Evolutionary conservation across 2,888 invertebrate species (phyloP), one percentile per base, ranked within the genome.

Genomic region (Drosophila mercatorum): DNA sequence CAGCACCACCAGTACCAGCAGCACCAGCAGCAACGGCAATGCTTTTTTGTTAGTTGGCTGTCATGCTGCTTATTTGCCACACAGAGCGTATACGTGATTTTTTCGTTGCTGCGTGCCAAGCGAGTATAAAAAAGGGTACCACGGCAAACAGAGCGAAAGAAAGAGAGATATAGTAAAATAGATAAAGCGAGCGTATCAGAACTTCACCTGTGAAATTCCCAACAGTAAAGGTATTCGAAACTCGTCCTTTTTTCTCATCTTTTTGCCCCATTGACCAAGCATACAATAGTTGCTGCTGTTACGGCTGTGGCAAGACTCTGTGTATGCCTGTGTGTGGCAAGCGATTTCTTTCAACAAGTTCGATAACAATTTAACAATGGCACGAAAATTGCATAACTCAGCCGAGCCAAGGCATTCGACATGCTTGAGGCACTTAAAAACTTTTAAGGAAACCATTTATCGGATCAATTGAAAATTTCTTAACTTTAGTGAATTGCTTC

Each of bases 51-150:
- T 60, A 43, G 61, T 46, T 43, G 36, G 3, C 47, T 67, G 72
- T 68, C 82, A 51, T 22, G 51, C 17, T 68, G 67, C 80, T 81
- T 82, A 72, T 78, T 86, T 85, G 70, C 40, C 77, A 69, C 60
- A 79, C 68, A 62, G 64, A 59, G 74, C 80, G 80, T 82, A 88
- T 87, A 88, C 88, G 89, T 89, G 88, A 85, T 89, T 82, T 80
- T 72, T 73, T 58, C 57, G 65, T 52, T 68, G 72, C 73, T 84
- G 89, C 85, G 88, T 89, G 89, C 70, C 67, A 79, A 78, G 47
- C 8, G 67, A 60, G 72, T 55, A 83, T 89, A 86, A 88, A 66
- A 63, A 49, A 36, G 57, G 8, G 28, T n/a, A 31, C 28, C 52
- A 31, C 34, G 47, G 8, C 65, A 17, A 71, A 69, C 28, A 55